phyloP scores from a whole-genome alignment of 2,888 invertebrate genomes.

The Eristalis intricaria region DNA sequence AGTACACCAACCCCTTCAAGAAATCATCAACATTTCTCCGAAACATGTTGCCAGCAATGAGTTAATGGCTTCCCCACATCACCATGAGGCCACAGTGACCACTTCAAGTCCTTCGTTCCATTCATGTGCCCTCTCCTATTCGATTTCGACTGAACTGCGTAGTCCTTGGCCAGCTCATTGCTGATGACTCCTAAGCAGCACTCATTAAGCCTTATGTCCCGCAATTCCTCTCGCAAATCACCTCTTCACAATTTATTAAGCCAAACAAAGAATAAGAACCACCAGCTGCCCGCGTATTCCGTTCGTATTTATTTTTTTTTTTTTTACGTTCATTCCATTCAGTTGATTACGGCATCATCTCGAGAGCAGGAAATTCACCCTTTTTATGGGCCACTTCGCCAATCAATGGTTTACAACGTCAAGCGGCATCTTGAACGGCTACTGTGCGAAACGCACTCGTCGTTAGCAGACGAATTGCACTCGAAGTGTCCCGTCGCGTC shows the following conservation, averaged over 20 bases:
- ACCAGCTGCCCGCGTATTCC: constrained; percentile 5
- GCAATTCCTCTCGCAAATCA: not conserved
- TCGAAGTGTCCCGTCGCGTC: constrained; percentile 31
- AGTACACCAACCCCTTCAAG: too few relatives aligned
- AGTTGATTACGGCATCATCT: constrained; percentile 33
- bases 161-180: not conserved
- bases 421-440: not conserved
- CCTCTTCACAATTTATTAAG: too few relatives aligned
- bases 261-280: constrained; percentile 6
- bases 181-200: not conserved
- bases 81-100: not conserved
- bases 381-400: constrained; percentile 42
- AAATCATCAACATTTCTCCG: too few relatives aligned
- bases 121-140: not conserved
- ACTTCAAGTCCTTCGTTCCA: not conserved
- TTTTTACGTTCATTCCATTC: constrained; percentile 40
- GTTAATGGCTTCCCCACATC: too few relatives aligned
- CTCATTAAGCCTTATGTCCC: not conserved
- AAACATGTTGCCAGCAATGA: too few relatives aligned
- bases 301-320: not conserved
- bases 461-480: constrained; percentile 49
- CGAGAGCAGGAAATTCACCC: constrained; percentile 58
- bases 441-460: not conserved
- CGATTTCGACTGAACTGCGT: not conserved
- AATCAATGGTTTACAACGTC: constrained; percentile 29